These are phyloP conservation scores for Rhynchonycteris naso DNA, from an alignment of 2,797 vertebrate genomes.

Conservation along the genomic window DNA sequence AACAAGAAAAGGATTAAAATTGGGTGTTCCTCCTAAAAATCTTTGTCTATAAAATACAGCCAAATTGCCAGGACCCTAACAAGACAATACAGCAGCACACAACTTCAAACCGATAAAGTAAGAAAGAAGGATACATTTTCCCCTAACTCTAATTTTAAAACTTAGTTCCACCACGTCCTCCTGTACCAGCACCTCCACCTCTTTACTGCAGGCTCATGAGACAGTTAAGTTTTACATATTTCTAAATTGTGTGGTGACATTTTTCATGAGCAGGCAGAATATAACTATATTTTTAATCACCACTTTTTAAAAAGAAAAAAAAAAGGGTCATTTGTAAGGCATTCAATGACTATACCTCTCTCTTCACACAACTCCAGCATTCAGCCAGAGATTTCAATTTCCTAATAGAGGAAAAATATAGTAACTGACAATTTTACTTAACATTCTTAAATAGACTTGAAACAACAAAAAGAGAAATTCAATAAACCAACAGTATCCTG, in stretches of 20 bases:
- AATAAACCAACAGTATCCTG: conserved; percentile 37
- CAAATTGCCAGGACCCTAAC: conserved; percentile 11
- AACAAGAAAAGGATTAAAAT: conserved; percentile 54
- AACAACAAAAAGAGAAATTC: conserved; percentile 56
- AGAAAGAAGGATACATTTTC: not conserved
- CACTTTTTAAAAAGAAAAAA: not conserved
- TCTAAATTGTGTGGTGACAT: conserved; percentile 5
- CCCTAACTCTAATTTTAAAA: conserved; percentile 51
- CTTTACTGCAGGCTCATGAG: conserved; percentile 34
- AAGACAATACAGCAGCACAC: conserved; percentile 29
- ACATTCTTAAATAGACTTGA: conserved; percentile 58
- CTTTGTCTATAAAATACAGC: conserved; percentile 55
- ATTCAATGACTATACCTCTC: conserved; percentile 36
- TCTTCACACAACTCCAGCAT: conserved; percentile 62
- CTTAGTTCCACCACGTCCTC: not conserved
- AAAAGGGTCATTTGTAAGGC: conserved; percentile 36
- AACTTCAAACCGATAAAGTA: conserved; percentile 62
- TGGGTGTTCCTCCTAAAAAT: conserved; percentile 62
- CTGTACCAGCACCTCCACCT: conserved; percentile 56
- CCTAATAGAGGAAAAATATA: conserved; percentile 62
- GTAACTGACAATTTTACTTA: conserved; percentile 43
- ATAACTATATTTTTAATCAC: not conserved
- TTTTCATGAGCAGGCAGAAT: conserved; percentile 2
- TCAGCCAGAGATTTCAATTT: conserved; percentile 67
- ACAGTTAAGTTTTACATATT: not conserved